Evolutionary conservation across 2,888 invertebrate genomes (phyloP).

Genomic region (Hydropsyche betteni): DNA sequence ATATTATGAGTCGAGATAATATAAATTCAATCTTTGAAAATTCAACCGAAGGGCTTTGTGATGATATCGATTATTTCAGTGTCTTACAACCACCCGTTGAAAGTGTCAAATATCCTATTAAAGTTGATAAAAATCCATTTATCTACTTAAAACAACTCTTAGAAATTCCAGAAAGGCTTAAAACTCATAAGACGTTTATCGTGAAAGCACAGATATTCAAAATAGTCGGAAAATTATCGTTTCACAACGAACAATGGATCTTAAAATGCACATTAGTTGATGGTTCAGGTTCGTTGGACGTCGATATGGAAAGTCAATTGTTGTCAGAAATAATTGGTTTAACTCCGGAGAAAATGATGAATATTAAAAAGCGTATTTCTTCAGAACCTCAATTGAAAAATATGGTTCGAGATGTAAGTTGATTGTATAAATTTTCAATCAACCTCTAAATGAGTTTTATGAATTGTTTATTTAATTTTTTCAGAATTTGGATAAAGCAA

Average conservation of each 20-base stretch:
- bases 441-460: not conserved
- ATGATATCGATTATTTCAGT: too few relatives aligned
- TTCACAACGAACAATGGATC: slow-evolving; percentile 65
- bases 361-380: slow-evolving; percentile 59
- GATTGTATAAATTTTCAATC: slow-evolving; percentile 53
- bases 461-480: slow-evolving; percentile 35
- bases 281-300: slow-evolving; percentile 65
- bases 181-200: slow-evolving; percentile 61
- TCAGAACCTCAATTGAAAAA: slow-evolving; percentile 58
- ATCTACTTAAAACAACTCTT: slow-evolving; percentile 63
- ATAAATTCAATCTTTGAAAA: too few relatives aligned
- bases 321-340: slow-evolving; percentile 64
- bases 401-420: slow-evolving; percentile 54
- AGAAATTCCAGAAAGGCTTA: slow-evolving; percentile 56
- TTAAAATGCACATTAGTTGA: slow-evolving; percentile 69
- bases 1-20: too few relatives aligned
- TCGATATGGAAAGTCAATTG: slow-evolving; percentile 67
- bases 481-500: slow-evolving; percentile 46
- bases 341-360: slow-evolving; percentile 62
- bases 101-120: slow-evolving; percentile 50
- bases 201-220: slow-evolving; percentile 68
- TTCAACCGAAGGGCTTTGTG: too few relatives aligned
- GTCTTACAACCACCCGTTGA: slow-evolving; percentile 49
- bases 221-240: slow-evolving; percentile 66
- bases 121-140: slow-evolving; percentile 58